Conservation (phyloP, 2,888 invertebrate genomes). For the Drosophila neonasuta region DNA sequence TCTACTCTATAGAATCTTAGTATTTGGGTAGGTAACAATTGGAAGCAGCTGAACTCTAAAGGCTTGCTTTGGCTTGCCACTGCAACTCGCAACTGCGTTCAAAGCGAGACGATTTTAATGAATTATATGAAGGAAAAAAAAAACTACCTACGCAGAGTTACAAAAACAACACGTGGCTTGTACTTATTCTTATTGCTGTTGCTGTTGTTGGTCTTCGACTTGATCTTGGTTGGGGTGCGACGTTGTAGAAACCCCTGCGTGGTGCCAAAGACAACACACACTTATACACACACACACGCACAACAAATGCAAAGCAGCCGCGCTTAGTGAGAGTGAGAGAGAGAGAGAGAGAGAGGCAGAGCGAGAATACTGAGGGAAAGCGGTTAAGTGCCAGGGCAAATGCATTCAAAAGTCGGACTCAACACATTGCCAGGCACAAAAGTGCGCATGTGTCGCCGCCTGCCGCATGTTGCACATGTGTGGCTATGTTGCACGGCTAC, state of each 20-base stretch:
- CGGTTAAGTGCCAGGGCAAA: slow-evolving; percentile 50
- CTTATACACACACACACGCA: too few relatives aligned
- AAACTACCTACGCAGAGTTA: slow-evolving; percentile 71
- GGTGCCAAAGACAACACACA: slow-evolving; percentile 32
- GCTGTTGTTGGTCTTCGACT: slow-evolving; percentile 23
- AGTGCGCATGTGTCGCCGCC: slow-evolving; percentile 60
- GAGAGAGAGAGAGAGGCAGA: background rate
- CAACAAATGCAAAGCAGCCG: slow-evolving; percentile 27
- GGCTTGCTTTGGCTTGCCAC: background rate
- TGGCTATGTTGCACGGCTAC: slow-evolving; percentile 47
- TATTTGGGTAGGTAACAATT: background rate
- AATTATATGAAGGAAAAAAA: slow-evolving; percentile 49
- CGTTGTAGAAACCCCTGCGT: slow-evolving; percentile 52
- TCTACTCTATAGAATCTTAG: background rate
- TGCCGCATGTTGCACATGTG: slow-evolving; percentile 78
- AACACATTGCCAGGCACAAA: slow-evolving; percentile 49
- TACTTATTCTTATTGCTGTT: slow-evolving; percentile 21
- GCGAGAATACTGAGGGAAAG: slow-evolving; percentile 25
- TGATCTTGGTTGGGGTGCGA: slow-evolving; percentile 65
- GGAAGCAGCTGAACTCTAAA: background rate
- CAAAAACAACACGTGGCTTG: slow-evolving; percentile 59
- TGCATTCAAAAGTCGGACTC: slow-evolving; percentile 62
- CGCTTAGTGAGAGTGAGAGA: slow-evolving; percentile 7
- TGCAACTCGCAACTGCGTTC: slow-evolving; percentile 5
- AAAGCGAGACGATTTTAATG: slow-evolving; percentile 57